phyloP scores from a whole-genome alignment of 2,113 vertebrate species.

The Proterorhinus semilunaris region DNA sequence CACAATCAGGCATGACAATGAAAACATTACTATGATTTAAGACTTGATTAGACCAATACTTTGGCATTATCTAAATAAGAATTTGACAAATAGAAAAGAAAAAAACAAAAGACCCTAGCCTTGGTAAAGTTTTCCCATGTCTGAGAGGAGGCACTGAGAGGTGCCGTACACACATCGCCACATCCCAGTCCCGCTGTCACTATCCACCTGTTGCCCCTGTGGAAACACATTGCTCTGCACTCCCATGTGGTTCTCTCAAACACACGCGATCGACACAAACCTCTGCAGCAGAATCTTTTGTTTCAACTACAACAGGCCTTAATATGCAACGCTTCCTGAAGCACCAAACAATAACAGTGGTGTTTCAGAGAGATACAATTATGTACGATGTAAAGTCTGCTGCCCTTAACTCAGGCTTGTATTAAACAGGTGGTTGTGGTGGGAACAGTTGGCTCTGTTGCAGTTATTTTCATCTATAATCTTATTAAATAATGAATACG shows the following conservation, averaged over 20 bases:
- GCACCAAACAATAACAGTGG: not conserved
- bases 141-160: slow-evolving; percentile 52
- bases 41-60: too few species aligned
- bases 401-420: not conserved
- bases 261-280: slow-evolving; percentile 18
- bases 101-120: slow-evolving; percentile 38
- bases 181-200: slow-evolving; percentile 27
- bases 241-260: slow-evolving; percentile 38
- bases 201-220: slow-evolving; percentile 70
- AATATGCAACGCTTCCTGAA: slow-evolving; percentile 18
- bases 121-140: slow-evolving; percentile 34
- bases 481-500: not conserved
- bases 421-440: not conserved
- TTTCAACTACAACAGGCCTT: slow-evolving; percentile 12
- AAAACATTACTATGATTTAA: too few species aligned
- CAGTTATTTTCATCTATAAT: not conserved
- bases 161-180: slow-evolving; percentile 21
- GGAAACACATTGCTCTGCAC: slow-evolving; percentile 50
- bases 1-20: too few species aligned
- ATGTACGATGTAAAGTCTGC: not conserved
- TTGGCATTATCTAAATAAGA: too few species aligned
- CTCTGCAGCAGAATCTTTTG: not conserved
- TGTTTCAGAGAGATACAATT: not conserved
- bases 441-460: not conserved
- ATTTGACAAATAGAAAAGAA: too few species aligned